Conservation (phyloP, 1,140 invertebrate species). For the Scaptomyza pallida region DNA sequence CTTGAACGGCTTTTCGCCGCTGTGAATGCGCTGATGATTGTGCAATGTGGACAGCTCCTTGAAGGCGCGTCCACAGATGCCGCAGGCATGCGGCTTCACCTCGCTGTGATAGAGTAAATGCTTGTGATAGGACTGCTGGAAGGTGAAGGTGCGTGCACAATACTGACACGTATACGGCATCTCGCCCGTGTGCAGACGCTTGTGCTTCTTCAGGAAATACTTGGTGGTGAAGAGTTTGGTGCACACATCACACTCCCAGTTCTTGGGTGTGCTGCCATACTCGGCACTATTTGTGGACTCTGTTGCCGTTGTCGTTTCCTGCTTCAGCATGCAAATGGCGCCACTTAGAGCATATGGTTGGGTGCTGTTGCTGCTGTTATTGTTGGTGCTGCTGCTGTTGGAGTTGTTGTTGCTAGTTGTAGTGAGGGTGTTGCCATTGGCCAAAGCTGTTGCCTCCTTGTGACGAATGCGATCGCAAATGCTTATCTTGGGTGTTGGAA, state of each 20-base stretch:
- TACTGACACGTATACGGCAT: slow-evolving; percentile 93
- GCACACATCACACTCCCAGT: slow-evolving; percentile 94
- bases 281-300: neutral
- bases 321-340: slow-evolving; percentile 69
- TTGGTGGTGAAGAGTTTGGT: slow-evolving; percentile 94
- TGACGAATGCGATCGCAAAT: slow-evolving; percentile 82
- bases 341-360: slow-evolving; percentile 67
- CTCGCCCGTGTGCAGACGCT: slow-evolving; percentile 93
- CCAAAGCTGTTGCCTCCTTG: slow-evolving; percentile 53
- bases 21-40: slow-evolving; percentile 93
- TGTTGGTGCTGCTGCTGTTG: slow-evolving; percentile 12
- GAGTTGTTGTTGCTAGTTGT: slow-evolving; percentile 12
- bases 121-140: slow-evolving; percentile 96
- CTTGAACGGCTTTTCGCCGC: slow-evolving; percentile 95
- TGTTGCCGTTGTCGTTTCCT: slow-evolving; percentile 30
- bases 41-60: slow-evolving; percentile 95
- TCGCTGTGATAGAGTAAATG: slow-evolving; percentile 94
- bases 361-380: slow-evolving; percentile 20
- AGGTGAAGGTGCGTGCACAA: slow-evolving; percentile 95
- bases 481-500: slow-evolving; percentile 62
- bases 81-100: slow-evolving; percentile 92
- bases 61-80: slow-evolving; percentile 92
- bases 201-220: slow-evolving; percentile 95
- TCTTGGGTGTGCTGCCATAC: slow-evolving; percentile 83
- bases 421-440: slow-evolving; percentile 8